Evolutionary conservation across 2,888 invertebrate species (phyloP).

Genomic region (Muscina levida): DNA sequence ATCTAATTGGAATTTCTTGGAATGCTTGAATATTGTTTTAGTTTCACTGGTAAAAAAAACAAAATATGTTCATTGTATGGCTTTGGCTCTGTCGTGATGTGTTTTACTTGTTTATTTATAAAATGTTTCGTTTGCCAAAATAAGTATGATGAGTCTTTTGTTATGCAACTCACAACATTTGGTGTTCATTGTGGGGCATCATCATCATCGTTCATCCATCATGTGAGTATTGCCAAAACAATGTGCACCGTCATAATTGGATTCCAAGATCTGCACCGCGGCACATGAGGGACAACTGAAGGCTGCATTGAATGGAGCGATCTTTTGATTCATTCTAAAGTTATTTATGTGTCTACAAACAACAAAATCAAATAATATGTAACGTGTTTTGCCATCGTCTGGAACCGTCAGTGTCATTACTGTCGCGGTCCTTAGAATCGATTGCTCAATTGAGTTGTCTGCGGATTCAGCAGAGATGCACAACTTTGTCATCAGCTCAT

Average conservation of each 20-base stretch:
- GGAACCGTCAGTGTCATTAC: too few relatives aligned
- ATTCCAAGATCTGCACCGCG: constrained; percentile 32
- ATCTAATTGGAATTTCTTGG: constrained; percentile 48
- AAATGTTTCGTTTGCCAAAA: constrained; percentile 42
- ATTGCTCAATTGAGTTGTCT: background rate
- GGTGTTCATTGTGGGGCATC: constrained; percentile 22
- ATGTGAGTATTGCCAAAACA: constrained; percentile 52
- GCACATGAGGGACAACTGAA: constrained; percentile 48
- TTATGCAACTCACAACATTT: background rate
- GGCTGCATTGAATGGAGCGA: constrained; percentile 37
- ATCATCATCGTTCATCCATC: constrained; percentile 44
- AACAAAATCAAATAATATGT: too few relatives aligned
- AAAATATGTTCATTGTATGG: too few relatives aligned
- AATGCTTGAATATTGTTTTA: constrained; percentile 15
- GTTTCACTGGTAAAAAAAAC: constrained; percentile 15
- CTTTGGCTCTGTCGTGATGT: too few relatives aligned
- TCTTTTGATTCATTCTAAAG: too few relatives aligned
- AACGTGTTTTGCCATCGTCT: too few relatives aligned
- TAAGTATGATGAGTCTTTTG: constrained; percentile 27
- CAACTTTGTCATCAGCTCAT: too few relatives aligned
- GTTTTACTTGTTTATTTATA: too few relatives aligned
- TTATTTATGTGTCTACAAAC: too few relatives aligned
- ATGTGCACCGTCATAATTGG: constrained; percentile 53
- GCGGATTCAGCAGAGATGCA: background rate
- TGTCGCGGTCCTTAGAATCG: too few relatives aligned